Base-by-base conservation (phyloP, 2,113 vertebrate species). In the Colaptes auratus region DNA sequence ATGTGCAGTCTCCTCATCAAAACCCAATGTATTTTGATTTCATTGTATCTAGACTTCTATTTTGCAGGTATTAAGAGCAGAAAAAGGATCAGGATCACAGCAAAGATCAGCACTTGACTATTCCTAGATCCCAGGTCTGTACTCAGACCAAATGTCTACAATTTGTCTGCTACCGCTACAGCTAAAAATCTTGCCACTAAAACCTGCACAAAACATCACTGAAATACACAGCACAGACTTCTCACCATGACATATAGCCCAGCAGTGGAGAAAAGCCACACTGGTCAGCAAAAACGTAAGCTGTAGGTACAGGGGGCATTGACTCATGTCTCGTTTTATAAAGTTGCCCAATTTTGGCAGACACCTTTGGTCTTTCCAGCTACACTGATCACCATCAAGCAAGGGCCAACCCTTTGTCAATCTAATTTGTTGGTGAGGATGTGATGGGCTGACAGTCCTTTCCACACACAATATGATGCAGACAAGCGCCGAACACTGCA, bases 401-500 rank as follows among this genome's bases (percentile, higher is more conserved):
- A 69, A 92, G 39, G 67, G 55, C 12, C 44, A 78, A 58, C 83
- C 35, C 58, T 81, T 86, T 89, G 55, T 55, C 89, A 82, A 76
- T 63, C n/a, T 92, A 75, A 91, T 93, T 67, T 84, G 58, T 48
- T 91, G 74, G 78, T 66, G 76, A 76, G 64, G 61, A 86, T 24
- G 44, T 42, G 56, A 93, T 48, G 19, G 30, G 80, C 36, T 56
- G 77, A 73, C 55, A 83, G 75, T 35, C 58, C 64, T 83, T 87
- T 89, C 66, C 71, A 65, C 33, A 65, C 55, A 30, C 21, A 4
- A 56, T 42, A 88, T 4, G n/a, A 82, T n/a, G 48, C 71, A 81
- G 72, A 82, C 77, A 87, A 88, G 50, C 71, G 60, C 33, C 59
- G 53, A 95, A 90, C 60, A 81, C 79, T 93, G 82, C 78, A 90